A percentile compares a stretch with the other conserved stretches of the same genome.
phyloP scores from a whole-genome alignment of 2,888 invertebrate species.

The Pyrrhia umbra region DNA sequence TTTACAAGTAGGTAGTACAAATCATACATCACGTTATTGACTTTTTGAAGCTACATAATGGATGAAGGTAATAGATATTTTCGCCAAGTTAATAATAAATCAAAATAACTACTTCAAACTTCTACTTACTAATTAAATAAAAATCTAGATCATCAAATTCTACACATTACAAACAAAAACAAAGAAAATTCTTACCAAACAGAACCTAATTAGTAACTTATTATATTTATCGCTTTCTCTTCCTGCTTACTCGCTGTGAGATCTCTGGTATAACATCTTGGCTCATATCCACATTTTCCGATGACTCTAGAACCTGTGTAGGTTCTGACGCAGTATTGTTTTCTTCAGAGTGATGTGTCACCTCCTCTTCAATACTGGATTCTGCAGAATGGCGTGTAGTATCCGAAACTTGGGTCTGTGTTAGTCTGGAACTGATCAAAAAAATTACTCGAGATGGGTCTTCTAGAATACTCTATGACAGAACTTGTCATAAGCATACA shows the following conservation, averaged over 20 bases:
- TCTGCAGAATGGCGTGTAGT: slow-evolving; percentile 54
- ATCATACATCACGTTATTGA: no score
- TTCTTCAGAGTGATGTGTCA: slow-evolving; percentile 28
- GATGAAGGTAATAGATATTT: slow-evolving; percentile 9
- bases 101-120: slow-evolving; percentile 1
- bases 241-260: slow-evolving; percentile 75
- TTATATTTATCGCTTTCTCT: slow-evolving; percentile 72
- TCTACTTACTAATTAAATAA: slow-evolving; percentile 1
- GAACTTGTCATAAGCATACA: no score
- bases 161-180: slow-evolving; percentile 5
- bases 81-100: background rate
- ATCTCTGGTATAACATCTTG: slow-evolving; percentile 75
- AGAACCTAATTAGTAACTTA: background rate
- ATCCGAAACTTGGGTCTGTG: slow-evolving; percentile 67
- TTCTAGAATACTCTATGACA: no score
- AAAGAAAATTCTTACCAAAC: slow-evolving; percentile 42
- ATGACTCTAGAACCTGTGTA: slow-evolving; percentile 31
- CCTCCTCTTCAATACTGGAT: background rate
- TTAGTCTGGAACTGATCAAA: slow-evolving; percentile 74
- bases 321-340: slow-evolving; percentile 41
- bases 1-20: background rate
- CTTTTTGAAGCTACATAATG: background rate
- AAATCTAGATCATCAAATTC: background rate
- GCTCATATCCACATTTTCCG: slow-evolving; percentile 65
- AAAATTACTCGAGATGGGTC: background rate